A percentile compares a stretch with the other conserved stretches of the same genome.
Conservation (phyloP, 2,888 invertebrate genomes). For the Elmis aenea region DNA sequence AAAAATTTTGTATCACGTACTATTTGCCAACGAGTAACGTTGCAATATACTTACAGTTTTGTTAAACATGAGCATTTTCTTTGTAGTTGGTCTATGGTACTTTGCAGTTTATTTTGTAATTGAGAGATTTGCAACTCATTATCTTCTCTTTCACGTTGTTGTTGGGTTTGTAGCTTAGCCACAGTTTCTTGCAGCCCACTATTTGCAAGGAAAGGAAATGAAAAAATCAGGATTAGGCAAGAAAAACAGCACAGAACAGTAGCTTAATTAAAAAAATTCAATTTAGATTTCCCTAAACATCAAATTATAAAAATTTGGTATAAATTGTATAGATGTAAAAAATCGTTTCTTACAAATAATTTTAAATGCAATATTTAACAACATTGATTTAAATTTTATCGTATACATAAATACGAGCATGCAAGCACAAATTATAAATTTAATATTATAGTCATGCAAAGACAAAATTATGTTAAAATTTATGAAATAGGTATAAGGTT, state of each 20-base stretch:
- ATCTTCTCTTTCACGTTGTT: conserved; percentile 39
- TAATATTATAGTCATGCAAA: conserved; percentile 10
- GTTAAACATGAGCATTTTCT: conserved; percentile 58
- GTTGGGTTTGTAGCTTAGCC: conserved; percentile 36
- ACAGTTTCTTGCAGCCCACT: conserved; percentile 49
- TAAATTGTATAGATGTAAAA: too few relatives aligned
- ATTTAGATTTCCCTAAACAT: too few relatives aligned
- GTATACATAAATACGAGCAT: too few relatives aligned
- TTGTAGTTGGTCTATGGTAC: conserved; percentile 55
- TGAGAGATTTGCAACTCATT: conserved; percentile 41
- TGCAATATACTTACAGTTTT: conserved; percentile 53
- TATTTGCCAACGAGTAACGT: background rate
- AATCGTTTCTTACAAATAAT: too few relatives aligned
- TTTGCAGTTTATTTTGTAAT: conserved; percentile 50
- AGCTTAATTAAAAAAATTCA: too few relatives aligned
- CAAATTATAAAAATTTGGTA: too few relatives aligned
- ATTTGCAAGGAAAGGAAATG: conserved; percentile 28
- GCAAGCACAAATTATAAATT: too few relatives aligned
- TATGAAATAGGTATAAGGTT: conserved; percentile 14
- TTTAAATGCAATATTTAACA: too few relatives aligned
- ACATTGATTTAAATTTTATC: too few relatives aligned
- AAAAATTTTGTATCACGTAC: background rate
- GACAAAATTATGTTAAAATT: conserved; percentile 8
- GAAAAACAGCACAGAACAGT: too few relatives aligned
- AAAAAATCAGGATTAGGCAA: conserved; percentile 23